phyloP scores from a whole-genome alignment of 2,113 vertebrate genomes.

The Gobius niger region DNA sequence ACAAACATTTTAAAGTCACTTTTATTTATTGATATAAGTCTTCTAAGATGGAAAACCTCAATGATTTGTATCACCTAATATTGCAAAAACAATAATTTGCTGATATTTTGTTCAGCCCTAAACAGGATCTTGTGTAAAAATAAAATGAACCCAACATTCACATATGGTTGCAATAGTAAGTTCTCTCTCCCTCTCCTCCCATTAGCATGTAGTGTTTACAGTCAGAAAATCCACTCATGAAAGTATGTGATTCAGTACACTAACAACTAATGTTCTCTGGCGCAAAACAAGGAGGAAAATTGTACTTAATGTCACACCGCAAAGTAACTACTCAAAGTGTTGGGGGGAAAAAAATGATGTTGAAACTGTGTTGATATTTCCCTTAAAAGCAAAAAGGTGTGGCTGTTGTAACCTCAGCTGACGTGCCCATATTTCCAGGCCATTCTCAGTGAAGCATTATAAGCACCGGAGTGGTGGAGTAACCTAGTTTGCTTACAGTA shows the following conservation, averaged over 20 bases:
- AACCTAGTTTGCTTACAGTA: constrained; percentile 24
- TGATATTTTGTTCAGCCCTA: no score
- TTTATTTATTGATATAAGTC: no score
- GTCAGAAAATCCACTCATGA: not conserved
- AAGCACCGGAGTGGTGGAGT: not conserved
- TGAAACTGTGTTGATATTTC: not conserved
- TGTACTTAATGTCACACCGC: constrained; percentile 1
- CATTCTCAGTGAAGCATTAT: constrained; percentile 35
- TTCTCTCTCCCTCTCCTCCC: not conserved
- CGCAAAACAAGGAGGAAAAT: not conserved
- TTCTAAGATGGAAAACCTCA: no score
- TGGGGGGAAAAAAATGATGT: not conserved
- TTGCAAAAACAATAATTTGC: no score
- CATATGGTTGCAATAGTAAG: not conserved
- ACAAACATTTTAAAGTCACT: no score
- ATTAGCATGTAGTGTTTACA: not conserved
- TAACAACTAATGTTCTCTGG: not conserved
- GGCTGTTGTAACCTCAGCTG: constrained; percentile 10
- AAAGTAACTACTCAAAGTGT: not conserved
- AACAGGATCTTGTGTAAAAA: constrained; percentile 15
- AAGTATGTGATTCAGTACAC: not conserved
- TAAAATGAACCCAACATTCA: constrained; percentile 10
- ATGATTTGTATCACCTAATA: no score
- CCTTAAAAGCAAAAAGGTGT: not conserved
- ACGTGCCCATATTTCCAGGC: constrained; percentile 19